These are phyloP conservation scores for Ammospiza nelsoni DNA, from an alignment of 2,113 vertebrate genomes.

Conservation along the genomic window DNA sequence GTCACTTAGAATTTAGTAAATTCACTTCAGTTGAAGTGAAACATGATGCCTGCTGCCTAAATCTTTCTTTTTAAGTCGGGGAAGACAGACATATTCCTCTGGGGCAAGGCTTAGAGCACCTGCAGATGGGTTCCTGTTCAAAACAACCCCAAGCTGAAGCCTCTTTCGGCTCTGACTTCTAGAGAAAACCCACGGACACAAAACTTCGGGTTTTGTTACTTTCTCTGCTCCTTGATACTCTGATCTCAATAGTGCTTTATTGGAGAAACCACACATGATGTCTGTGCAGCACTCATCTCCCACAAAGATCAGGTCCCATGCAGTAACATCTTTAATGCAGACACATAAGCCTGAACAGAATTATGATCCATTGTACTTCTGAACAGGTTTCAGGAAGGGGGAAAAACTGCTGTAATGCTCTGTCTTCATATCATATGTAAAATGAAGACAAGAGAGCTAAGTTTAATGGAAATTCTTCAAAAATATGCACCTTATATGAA, in stretches of 20 bases:
- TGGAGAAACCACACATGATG: neutral
- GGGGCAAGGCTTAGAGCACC: neutral
- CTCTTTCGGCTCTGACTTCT: neutral
- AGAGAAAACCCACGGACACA: neutral
- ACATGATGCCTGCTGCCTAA: neutral
- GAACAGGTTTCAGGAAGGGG: neutral
- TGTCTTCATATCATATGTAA: neutral
- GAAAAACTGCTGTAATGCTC: neutral
- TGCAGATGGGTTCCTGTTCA: neutral
- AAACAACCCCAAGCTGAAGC: neutral
- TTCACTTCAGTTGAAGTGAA: neutral
- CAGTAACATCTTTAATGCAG: neutral
- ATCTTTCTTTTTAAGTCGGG: neutral
- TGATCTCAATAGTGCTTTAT: neutral
- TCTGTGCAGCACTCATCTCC: neutral
- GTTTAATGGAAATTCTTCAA: neutral
- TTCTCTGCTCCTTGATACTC: neutral
- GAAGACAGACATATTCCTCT: neutral
- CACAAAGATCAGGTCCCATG: neutral
- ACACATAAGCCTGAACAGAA: neutral
- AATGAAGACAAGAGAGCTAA: neutral
- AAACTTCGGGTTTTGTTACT: neutral
- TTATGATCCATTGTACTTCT: neutral
- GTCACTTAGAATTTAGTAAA: neutral
- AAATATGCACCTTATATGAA: neutral